Conservation (phyloP, 2,888 invertebrate species). For the Apotomis betuletana region DNA sequence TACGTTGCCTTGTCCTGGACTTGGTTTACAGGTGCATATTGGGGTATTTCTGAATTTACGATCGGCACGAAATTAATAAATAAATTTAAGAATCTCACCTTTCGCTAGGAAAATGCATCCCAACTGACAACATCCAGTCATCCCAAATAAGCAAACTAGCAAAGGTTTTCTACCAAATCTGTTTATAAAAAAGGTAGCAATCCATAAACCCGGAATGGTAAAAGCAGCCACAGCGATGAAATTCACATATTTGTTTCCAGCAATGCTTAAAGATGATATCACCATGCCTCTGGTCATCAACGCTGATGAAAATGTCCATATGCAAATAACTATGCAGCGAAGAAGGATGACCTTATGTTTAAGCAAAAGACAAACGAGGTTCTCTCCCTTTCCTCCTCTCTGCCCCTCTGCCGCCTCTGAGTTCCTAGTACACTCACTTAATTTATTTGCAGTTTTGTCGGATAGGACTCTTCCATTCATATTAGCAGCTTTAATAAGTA, state of each 20-base stretch:
- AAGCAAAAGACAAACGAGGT: constrained; percentile 5
- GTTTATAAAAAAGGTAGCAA: constrained; percentile 80
- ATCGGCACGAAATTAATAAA: neutral
- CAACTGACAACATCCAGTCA: constrained; percentile 79
- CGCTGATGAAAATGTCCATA: constrained; percentile 87
- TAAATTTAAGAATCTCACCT: constrained; percentile 52
- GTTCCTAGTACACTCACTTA: constrained; percentile 6
- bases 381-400: neutral
- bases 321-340: constrained; percentile 80
- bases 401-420: too few species aligned
- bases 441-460: constrained; percentile 51
- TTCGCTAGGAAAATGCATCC: constrained; percentile 72
- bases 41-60: too few species aligned
- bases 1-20: too few species aligned
- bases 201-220: constrained; percentile 85
- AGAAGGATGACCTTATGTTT: constrained; percentile 18
- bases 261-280: constrained; percentile 83
- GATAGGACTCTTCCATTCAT: constrained; percentile 77
- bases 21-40: too few species aligned
- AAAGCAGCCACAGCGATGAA: constrained; percentile 80
- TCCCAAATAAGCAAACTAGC: constrained; percentile 74
- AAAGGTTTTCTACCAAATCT: constrained; percentile 79
- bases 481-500: constrained; percentile 79
- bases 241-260: constrained; percentile 83
- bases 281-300: constrained; percentile 85